Evolutionary conservation across 1,140 invertebrate species (phyloP).

Genomic region (Acromyrmex echinatior): DNA sequence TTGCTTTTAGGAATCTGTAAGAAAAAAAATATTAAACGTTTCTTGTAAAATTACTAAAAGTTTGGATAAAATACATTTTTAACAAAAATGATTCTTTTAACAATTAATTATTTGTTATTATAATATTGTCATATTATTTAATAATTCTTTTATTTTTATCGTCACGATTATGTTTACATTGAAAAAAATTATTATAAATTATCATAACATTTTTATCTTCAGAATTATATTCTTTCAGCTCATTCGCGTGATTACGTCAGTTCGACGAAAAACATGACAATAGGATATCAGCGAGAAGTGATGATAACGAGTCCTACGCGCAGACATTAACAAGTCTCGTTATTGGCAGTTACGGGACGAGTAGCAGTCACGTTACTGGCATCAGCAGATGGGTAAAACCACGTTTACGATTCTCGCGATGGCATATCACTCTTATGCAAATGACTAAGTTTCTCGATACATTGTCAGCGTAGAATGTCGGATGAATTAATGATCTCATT

Average conservation of each 20-base stretch:
- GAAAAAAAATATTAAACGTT: background rate
- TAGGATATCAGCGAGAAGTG: background rate
- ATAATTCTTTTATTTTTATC: background rate
- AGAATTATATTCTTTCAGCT: background rate
- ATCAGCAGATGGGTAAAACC: conserved; percentile 34
- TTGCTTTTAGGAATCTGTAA: background rate
- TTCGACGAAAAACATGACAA: background rate
- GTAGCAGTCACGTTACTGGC: background rate
- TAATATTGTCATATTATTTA: background rate
- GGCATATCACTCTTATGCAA: conserved; percentile 15
- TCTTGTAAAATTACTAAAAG: background rate
- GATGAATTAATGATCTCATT: conserved; percentile 56
- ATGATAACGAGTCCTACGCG: background rate
- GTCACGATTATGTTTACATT: background rate
- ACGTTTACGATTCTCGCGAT: conserved; percentile 5
- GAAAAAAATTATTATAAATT: background rate
- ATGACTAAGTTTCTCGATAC: conserved; percentile 15
- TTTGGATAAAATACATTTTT: background rate
- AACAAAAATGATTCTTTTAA: background rate
- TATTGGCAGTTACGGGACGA: background rate
- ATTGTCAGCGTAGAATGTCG: conserved; percentile 40
- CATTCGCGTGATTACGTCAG: background rate
- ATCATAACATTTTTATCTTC: background rate
- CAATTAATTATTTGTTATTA: background rate
- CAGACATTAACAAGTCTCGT: conserved; percentile 12